A percentile compares a stretch with the other conserved stretches of the same genome.
phyloP scores from a whole-genome alignment of 1,140 invertebrate species.

The Philopotamus ludificatus region DNA sequence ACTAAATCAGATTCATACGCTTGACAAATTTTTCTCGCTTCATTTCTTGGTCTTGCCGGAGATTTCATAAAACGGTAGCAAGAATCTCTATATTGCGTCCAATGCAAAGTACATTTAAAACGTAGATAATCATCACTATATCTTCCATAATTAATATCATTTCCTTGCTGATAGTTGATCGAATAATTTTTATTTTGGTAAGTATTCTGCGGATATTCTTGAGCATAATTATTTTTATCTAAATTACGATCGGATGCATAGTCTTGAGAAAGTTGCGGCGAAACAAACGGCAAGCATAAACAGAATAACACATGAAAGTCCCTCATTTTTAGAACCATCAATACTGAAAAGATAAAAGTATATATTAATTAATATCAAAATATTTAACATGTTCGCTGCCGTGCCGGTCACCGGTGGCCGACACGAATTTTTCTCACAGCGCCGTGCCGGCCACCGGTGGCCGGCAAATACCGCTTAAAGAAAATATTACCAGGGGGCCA shows the following conservation, averaged over 20 bases:
- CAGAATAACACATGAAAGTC: not conserved
- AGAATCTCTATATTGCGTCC: conserved; percentile 68
- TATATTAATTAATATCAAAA: no score
- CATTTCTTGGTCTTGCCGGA: conserved; percentile 71
- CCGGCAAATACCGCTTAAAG: no score
- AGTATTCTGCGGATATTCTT: conserved; percentile 20
- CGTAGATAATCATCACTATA: conserved; percentile 50
- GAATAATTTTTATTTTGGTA: no score
- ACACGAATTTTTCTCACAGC: no score
- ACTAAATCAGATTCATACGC: conserved; percentile 78
- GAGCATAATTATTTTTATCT: conserved; percentile 14
- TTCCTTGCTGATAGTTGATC: conserved; percentile 12
- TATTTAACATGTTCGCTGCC: no score
- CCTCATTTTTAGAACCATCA: no score
- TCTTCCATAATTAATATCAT: no score
- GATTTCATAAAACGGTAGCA: conserved; percentile 90
- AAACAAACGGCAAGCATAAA: not conserved
- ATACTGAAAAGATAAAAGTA: no score
- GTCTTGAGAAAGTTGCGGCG: conserved; percentile 1
- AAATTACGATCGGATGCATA: not conserved
- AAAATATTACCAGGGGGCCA: no score
- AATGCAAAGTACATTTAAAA: conserved; percentile 76
- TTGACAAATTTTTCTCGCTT: conserved; percentile 78
- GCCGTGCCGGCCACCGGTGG: no score
- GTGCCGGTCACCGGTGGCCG: no score